Conservation (phyloP, 2,797 vertebrate genomes). For the Semotilus atromaculatus region DNA sequence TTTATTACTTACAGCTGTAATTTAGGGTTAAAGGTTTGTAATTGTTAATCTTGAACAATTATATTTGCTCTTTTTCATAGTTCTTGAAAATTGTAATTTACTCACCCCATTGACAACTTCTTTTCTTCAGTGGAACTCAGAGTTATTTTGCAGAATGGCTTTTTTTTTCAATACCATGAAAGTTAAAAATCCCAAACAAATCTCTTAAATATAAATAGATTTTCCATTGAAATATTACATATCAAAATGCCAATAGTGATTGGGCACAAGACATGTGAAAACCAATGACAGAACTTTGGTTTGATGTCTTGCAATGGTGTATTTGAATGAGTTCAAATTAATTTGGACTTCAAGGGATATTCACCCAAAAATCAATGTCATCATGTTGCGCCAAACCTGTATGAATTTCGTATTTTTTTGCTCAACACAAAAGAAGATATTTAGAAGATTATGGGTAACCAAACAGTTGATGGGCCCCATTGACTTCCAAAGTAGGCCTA, state of each 20-base stretch:
- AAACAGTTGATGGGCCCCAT: too few relatives aligned
- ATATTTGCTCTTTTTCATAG: not conserved
- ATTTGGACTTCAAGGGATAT: too few relatives aligned
- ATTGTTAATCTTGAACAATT: not conserved
- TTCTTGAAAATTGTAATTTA: not conserved
- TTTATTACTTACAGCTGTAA: slow-evolving; percentile 12
- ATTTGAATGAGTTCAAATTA: not conserved
- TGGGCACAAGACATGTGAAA: not conserved
- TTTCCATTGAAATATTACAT: not conserved
- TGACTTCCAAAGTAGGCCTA: too few relatives aligned
- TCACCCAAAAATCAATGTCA: too few relatives aligned
- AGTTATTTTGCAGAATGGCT: slow-evolving; percentile 1
- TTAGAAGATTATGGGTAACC: too few relatives aligned
- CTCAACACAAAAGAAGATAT: too few relatives aligned
- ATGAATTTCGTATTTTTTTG: too few relatives aligned
- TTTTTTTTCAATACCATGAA: not conserved
- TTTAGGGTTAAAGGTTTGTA: not conserved
- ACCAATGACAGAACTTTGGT: not conserved
- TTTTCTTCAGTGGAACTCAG: not conserved
- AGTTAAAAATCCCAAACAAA: not conserved
- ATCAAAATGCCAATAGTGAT: not conserved
- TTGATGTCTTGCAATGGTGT: not conserved
- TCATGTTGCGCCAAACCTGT: too few relatives aligned
- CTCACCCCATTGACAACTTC: not conserved
- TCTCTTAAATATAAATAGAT: not conserved